Conservation (phyloP, 2,888 invertebrate species). For the Eledone cirrhosa region DNA sequence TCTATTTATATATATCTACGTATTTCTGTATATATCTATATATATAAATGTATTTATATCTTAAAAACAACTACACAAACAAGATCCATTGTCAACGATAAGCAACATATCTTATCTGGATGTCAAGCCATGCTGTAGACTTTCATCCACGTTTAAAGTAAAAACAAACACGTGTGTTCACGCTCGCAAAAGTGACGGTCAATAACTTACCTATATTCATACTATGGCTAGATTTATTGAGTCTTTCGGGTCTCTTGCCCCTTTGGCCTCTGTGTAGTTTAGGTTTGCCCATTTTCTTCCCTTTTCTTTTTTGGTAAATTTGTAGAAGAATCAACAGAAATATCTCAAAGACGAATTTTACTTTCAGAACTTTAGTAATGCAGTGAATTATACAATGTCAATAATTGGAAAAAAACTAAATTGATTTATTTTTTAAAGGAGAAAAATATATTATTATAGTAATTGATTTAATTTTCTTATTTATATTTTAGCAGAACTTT, state of each 20-base stretch:
- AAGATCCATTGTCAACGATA: too few species aligned
- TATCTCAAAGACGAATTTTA: too few species aligned
- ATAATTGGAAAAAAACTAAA: slow-evolving; percentile 1
- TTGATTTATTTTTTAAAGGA: too few species aligned
- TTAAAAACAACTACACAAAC: too few species aligned
- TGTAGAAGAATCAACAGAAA: not conserved
- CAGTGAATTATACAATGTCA: not conserved
- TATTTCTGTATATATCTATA: too few species aligned
- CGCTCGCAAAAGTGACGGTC: not conserved
- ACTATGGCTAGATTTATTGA: slow-evolving; percentile 87
- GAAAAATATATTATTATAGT: too few species aligned
- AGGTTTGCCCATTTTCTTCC: slow-evolving; percentile 40
- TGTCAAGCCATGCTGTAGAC: not conserved
- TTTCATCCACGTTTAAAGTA: too few species aligned
- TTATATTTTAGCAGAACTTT: too few species aligned
- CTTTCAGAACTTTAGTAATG: not conserved
- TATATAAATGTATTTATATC: too few species aligned
- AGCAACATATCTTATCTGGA: not conserved
- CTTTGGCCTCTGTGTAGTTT: not conserved
- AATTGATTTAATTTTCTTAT: too few species aligned
- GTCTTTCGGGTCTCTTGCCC: slow-evolving; percentile 68
- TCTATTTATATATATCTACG: too few species aligned
- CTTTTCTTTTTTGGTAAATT: slow-evolving; percentile 12
- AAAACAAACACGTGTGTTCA: slow-evolving; percentile 27
- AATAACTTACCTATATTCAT: slow-evolving; percentile 84